These are phyloP conservation scores for Drosophila anceps DNA, from an alignment of 2,888 invertebrate genomes.

Conservation along the genomic window DNA sequence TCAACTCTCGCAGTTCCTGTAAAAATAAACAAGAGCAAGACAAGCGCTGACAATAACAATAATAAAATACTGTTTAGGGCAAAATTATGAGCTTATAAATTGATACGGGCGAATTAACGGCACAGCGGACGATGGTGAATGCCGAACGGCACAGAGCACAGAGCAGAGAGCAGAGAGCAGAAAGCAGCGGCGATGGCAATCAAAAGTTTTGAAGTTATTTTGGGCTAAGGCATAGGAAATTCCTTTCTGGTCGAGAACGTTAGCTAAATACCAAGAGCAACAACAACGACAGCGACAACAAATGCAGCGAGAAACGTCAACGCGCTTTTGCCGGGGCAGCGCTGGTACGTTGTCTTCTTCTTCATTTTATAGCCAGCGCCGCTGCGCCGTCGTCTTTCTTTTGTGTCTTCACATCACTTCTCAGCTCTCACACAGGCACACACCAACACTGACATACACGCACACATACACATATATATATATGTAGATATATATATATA, in stretches of 20 bases:
- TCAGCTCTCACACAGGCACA: slow-evolving; percentile 51
- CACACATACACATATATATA: slow-evolving; percentile 19
- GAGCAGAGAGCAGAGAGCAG: slow-evolving; percentile 11
- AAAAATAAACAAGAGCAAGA: slow-evolving; percentile 47
- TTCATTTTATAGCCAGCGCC: slow-evolving; percentile 60
- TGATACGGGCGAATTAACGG: slow-evolving; percentile 42
- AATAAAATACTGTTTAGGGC: slow-evolving; percentile 41
- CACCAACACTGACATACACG: slow-evolving; percentile 27
- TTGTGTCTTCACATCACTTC: slow-evolving; percentile 71
- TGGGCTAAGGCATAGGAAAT: slow-evolving; percentile 59
- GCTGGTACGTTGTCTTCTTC: slow-evolving; percentile 62
- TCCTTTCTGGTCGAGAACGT: slow-evolving; percentile 45
- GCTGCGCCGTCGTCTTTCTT: slow-evolving; percentile 66
- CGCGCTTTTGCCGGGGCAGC: slow-evolving; percentile 64
- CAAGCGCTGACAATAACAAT: slow-evolving; percentile 45
- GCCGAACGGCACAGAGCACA: not conserved
- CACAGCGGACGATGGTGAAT: slow-evolving; percentile 3
- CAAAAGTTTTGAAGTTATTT: slow-evolving; percentile 79
- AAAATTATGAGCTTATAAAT: slow-evolving; percentile 25
- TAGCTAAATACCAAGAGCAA: slow-evolving; percentile 55
- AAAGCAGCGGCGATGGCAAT: slow-evolving; percentile 50
- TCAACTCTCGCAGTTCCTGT: slow-evolving; percentile 67
- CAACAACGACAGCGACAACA: slow-evolving; percentile 51
- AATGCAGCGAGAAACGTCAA: slow-evolving; percentile 59
- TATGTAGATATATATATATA: slow-evolving; percentile 23